Evolutionary conservation across 2,113 vertebrate species (phyloP).

Genomic region (Pipra filicauda): DNA sequence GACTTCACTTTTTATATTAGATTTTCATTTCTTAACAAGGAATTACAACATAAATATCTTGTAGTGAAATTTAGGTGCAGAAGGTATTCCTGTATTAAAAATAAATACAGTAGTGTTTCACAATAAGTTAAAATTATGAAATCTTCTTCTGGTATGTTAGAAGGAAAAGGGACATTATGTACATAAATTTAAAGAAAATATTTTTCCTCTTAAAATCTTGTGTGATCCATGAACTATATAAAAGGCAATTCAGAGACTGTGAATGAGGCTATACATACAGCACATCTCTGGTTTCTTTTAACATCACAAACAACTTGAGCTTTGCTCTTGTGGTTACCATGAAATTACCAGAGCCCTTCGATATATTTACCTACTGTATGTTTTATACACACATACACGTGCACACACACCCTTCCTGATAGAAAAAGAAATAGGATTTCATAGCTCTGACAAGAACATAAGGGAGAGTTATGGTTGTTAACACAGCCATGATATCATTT

Average conservation of each 20-base stretch:
- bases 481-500: not conserved
- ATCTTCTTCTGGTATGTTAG: conserved; percentile 39
- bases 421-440: conserved; percentile 8
- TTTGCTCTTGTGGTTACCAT: conserved; percentile 69
- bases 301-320: conserved; percentile 69
- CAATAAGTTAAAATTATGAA: conserved; percentile 62
- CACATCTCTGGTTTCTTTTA: conserved; percentile 74
- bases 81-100: conserved; percentile 15
- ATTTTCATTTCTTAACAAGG: not conserved
- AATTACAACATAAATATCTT: not conserved
- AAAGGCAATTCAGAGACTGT: conserved; percentile 70
- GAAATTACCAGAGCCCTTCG: conserved; percentile 67
- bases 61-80: conserved; percentile 1
- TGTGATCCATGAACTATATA: conserved; percentile 67
- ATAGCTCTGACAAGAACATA: conserved; percentile 6
- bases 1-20: not conserved
- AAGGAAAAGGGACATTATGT: conserved; percentile 58
- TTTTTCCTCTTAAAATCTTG: conserved; percentile 68
- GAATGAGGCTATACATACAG: conserved; percentile 67
- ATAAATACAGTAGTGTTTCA: conserved; percentile 46
- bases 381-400: not conserved
- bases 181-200: conserved; percentile 68
- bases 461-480: not conserved
- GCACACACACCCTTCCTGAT: not conserved
- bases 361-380: conserved; percentile 55